Evolutionary conservation across 35 echinoderm and acorn worm genomes (phyloP).

Genomic region (Acanthaster planci): DNA sequence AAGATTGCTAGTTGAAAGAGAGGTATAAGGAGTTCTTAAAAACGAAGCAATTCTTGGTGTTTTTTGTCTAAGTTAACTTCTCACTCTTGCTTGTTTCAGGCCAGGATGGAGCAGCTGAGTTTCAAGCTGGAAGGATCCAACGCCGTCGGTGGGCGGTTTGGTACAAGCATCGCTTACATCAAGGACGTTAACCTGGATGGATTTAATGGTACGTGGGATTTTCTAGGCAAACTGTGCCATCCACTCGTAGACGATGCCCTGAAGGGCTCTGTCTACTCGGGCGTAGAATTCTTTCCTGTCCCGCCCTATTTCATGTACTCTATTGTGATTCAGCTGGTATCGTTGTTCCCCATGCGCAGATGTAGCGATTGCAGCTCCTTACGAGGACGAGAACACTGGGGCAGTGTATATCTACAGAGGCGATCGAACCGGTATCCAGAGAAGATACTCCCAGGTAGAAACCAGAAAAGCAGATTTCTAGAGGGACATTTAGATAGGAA

Average conservation of each 20-base stretch:
- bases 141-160: slow-evolving; percentile 43
- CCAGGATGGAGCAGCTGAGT: neutral
- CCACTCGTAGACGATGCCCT: no score
- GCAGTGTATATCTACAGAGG: slow-evolving; percentile 83
- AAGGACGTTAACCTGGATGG: slow-evolving; percentile 55
- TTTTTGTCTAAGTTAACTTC: no score
- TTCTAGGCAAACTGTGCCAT: no score
- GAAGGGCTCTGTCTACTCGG: no score
- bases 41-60: neutral
- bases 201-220: slow-evolving; percentile 31
- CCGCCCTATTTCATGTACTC: no score
- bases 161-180: slow-evolving; percentile 40
- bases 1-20: no score
- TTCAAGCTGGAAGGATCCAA: slow-evolving; percentile 15
- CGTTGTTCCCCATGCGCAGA: slow-evolving; percentile 55
- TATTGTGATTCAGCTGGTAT: no score
- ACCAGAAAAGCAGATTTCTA: neutral
- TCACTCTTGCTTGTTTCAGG: neutral
- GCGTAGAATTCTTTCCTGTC: no score
- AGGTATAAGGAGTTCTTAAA: no score
- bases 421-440: slow-evolving; percentile 42
- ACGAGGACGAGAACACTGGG: slow-evolving; percentile 75
- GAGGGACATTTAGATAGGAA: no score
- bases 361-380: slow-evolving; percentile 90
- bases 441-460: slow-evolving; percentile 69